Base-by-base conservation (phyloP, 2,888 invertebrate species). In the Erebia aethiops region DNA sequence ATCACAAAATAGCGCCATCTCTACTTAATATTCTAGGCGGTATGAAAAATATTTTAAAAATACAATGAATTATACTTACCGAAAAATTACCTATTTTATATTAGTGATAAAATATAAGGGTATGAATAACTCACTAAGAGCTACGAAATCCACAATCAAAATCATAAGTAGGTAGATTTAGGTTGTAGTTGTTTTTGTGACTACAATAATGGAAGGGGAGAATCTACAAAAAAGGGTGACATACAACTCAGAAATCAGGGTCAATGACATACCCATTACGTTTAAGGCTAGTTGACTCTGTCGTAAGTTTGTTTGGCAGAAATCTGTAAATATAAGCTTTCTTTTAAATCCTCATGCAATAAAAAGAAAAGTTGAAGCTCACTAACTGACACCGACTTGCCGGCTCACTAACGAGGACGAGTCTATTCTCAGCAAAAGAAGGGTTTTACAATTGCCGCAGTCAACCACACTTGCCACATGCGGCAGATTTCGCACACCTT, bases 251-350 rank as follows among this genome's bases (percentile, higher is more conserved):
- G 11, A 57, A 54, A 21, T 14, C 46, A 9, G 43, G 43, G 21
- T 21, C 65, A 67, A 9, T 58, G 67, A 83, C 90, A 84, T 91
- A 92, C 92, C 91, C 83, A 90, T 86, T 72, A 92, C 85, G 75
- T 82, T 84, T 81, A 84, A 85, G 74, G 83, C 86, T 79, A 90
- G 81, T 79, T 87, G 84, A 78, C 84, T 86, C 75, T 83, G 87
- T 66, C 82, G 86, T 77, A 82, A 85, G 80, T 83, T 84, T 73
- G 87, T 84, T 76, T 85, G 86, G 74, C 81, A 88, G 79, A 85
- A 85, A 81, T 90, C 91, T 91, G 91, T 69, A 90, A 91, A 82
- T 73, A 69, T 21, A 46, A 11, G 35, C 58, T 67, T 82, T 92
- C 92, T 92, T 92, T 93, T 90, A 79, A 93, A 26, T 56, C 35